Evolutionary conservation across 2,113 vertebrate genomes (phyloP), one percentile per base, ranked within the genome.

Genomic region (Monarcha castaneiventris): DNA sequence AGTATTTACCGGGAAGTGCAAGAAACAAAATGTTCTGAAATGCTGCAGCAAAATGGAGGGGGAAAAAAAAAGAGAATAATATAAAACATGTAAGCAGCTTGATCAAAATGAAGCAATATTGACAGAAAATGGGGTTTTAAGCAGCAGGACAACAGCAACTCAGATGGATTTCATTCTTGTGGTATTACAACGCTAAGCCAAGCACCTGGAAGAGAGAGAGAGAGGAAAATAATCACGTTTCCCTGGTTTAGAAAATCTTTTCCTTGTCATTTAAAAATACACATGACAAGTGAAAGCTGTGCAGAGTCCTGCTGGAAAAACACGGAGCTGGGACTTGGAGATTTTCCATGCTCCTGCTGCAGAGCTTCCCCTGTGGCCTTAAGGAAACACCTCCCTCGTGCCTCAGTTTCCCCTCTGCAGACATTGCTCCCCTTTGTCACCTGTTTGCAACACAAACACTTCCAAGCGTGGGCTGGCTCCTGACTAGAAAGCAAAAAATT

Each of bases 21-120:
- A 96, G 97, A 97, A 97, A 97, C 97, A 78, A 95, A 97, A 97
- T 96, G 94, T 96, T 96, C 95, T 91, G 97, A 97, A 97, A 95
- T 22, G 66, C 95, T 96, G 96, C 97, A 89, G 96, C 92, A 94
- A 97, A 94, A 85, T 17, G 16, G 44, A 67, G 46, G 30, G 43
- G 20, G 2, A 1, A 11, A 18, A 25, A n/a, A 20, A n/a, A 14
- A 33, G 56, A 71, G 61, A 94, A 79, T 90, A 93, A 73, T 72
- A 93, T 49, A 93, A 95, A 98, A 80, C 96, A 82, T 94, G 91
- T 97, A 98, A 97, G 94, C 95, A 97, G 97, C 95, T 55, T 96
- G 93, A 93, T 59, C 75, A 87, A 78, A 90, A 95, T 51, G 91
- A 91, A 86, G 94, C 69, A 85, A 96, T 97, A 96, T 96, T 98